phyloP scores from a whole-genome alignment of 2,797 vertebrate species.

The Oryzias sinensis region DNA sequence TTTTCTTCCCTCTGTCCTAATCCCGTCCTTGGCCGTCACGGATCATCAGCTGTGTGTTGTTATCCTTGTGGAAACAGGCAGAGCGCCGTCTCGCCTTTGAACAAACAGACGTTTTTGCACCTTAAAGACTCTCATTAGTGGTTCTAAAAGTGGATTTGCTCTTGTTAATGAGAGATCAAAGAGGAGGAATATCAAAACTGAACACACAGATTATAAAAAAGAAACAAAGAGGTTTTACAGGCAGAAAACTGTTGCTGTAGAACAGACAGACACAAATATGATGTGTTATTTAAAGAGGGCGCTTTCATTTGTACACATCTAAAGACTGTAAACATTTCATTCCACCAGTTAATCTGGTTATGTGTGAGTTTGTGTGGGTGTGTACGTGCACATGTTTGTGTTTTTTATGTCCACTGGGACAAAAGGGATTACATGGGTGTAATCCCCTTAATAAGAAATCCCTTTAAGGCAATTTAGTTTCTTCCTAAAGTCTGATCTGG shows the following conservation, averaged over 20 bases:
- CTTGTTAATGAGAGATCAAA: conserved; percentile 66
- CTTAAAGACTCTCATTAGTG: conserved; percentile 71
- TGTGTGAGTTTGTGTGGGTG: conserved; percentile 7
- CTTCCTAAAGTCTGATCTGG: conserved; percentile 89
- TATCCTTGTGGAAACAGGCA: conserved; percentile 56
- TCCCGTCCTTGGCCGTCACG: conserved; percentile 15
- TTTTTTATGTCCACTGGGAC: conserved; percentile 83
- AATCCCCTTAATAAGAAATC: conserved; percentile 92
- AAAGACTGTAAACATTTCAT: conserved; percentile 40
- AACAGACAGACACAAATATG: conserved; percentile 9
- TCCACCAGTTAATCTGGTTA: conserved; percentile 49
- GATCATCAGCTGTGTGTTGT: conserved; percentile 36
- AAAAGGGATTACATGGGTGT: conserved; percentile 90
- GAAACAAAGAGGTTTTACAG: conserved; percentile 1
- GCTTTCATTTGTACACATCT: conserved; percentile 39
- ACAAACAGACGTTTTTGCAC: conserved; percentile 58
- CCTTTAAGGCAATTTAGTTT: conserved; percentile 89
- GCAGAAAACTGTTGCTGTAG: conserved; percentile 11
- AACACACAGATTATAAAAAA: conserved; percentile 2
- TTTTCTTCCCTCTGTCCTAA: conserved; percentile 18
- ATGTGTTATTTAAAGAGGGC: conserved; percentile 11
- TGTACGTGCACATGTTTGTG: conserved; percentile 59
- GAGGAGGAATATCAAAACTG: conserved; percentile 50
- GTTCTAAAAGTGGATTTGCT: conserved; percentile 64
- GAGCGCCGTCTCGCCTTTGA: conserved; percentile 40